These are phyloP conservation scores for Litoditis marina DNA, from an alignment of 2,888 invertebrate species.

Conservation along the genomic window DNA sequence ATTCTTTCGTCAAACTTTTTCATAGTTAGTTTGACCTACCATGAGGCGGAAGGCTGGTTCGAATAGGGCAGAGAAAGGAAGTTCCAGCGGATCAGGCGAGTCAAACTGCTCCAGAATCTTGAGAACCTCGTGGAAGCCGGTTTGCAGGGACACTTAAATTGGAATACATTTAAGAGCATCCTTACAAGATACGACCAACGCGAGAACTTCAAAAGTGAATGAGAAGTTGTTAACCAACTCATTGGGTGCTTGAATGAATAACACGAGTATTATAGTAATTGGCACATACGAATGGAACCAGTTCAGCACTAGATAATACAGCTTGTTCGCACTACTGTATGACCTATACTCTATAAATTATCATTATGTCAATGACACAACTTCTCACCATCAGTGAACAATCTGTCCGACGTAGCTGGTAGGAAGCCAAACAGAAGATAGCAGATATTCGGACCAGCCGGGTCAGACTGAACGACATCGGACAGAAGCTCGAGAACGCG, in stretches of 20 bases:
- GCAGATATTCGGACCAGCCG: conserved; percentile 29
- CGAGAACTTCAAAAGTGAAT: no score
- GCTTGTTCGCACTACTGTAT: no score
- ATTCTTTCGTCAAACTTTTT: neutral
- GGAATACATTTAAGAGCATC: neutral
- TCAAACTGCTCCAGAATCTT: conserved; percentile 47
- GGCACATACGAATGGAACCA: no score
- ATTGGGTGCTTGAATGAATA: no score
- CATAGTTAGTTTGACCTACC: conserved; percentile 19
- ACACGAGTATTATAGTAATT: no score
- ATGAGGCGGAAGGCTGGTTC: conserved; percentile 54
- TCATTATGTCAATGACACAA: no score
- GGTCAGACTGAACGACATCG: conserved; percentile 34
- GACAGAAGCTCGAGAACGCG: conserved; percentile 43
- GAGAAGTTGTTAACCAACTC: no score
- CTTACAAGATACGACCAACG: neutral
- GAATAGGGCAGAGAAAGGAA: conserved; percentile 48
- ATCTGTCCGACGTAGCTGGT: conserved; percentile 5
- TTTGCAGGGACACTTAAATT: conserved; percentile 22
- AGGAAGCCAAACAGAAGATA: conserved; percentile 42
- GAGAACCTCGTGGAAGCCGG: conserved; percentile 51
- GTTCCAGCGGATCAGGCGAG: conserved; percentile 29
- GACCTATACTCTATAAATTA: no score
- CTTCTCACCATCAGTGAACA: conserved; percentile 9
- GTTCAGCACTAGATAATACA: no score